Conservation (phyloP, 2,113 vertebrate genomes). For the Oceanodroma tethys region DNA sequence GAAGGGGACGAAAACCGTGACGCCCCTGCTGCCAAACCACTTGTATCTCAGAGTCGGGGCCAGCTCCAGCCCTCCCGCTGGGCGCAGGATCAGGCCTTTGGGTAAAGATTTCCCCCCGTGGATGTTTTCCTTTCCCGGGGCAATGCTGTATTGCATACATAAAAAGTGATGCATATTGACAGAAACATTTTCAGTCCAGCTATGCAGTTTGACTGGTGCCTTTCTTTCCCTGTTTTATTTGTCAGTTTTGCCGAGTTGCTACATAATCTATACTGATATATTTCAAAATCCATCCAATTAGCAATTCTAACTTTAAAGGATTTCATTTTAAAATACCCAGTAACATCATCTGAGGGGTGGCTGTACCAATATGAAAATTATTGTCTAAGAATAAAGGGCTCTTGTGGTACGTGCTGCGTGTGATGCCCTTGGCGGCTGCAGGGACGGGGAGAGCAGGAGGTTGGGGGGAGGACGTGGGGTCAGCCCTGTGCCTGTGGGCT, state of each 20-base stretch:
- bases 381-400: neutral
- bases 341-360: neutral
- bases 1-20: neutral
- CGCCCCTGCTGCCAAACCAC: no score
- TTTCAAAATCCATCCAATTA: neutral
- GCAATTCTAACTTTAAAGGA: neutral
- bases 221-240: neutral
- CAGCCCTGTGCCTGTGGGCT: neutral
- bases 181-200: neutral
- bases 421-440: neutral
- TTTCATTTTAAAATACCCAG: neutral
- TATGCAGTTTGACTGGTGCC: neutral
- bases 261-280: neutral
- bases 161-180: neutral
- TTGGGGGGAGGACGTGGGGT: neutral
- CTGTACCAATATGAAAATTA: neutral
- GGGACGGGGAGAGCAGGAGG: neutral
- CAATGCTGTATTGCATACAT: no score
- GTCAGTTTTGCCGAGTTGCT: neutral
- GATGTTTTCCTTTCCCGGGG: no score
- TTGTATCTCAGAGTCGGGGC: neutral
- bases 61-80: neutral
- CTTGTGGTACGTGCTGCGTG: neutral
- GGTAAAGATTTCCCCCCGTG: no score
- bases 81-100: neutral